phyloP scores from a whole-genome alignment of 2,888 invertebrate species.

The Drosophila pegasa region DNA sequence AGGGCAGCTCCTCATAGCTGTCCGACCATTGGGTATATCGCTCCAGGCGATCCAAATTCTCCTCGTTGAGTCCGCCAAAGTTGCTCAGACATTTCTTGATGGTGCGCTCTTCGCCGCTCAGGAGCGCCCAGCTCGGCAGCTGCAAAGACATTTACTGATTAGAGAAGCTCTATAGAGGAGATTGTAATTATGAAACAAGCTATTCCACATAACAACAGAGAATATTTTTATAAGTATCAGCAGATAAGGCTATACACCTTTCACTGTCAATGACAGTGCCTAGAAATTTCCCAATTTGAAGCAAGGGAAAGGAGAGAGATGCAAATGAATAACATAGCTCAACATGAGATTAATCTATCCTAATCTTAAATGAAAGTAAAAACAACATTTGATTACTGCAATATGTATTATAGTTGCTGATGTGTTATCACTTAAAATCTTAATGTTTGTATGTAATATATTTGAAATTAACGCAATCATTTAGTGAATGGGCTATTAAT shows the following conservation, averaged over 20 bases:
- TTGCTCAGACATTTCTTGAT: slow-evolving; percentile 68
- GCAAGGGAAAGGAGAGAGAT: background rate
- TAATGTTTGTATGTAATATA: too few relatives aligned
- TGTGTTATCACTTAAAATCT: too few relatives aligned
- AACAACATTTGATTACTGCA: too few relatives aligned
- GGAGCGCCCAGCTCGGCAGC: slow-evolving; percentile 29
- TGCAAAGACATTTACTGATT: slow-evolving; percentile 12
- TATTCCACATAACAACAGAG: background rate
- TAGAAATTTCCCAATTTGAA: background rate
- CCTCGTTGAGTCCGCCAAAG: slow-evolving; percentile 70
- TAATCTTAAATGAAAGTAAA: too few relatives aligned
- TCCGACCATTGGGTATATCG: slow-evolving; percentile 79
- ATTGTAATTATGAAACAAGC: background rate
- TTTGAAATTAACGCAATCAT: too few relatives aligned
- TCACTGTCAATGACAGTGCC: background rate
- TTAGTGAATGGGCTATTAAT: too few relatives aligned
- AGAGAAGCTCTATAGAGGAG: background rate
- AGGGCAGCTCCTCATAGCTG: slow-evolving; percentile 77
- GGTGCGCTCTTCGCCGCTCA: slow-evolving; percentile 54
- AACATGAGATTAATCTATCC: too few relatives aligned
- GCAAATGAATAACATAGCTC: background rate
- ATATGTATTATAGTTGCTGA: too few relatives aligned
- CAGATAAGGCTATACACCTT: background rate
- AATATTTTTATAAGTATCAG: background rate
- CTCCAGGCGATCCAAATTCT: slow-evolving; percentile 64